Evolutionary conservation across 2,888 invertebrate species (phyloP), one percentile per base, ranked within the genome.

Genomic region (Drepanosiphum platanoidis): DNA sequence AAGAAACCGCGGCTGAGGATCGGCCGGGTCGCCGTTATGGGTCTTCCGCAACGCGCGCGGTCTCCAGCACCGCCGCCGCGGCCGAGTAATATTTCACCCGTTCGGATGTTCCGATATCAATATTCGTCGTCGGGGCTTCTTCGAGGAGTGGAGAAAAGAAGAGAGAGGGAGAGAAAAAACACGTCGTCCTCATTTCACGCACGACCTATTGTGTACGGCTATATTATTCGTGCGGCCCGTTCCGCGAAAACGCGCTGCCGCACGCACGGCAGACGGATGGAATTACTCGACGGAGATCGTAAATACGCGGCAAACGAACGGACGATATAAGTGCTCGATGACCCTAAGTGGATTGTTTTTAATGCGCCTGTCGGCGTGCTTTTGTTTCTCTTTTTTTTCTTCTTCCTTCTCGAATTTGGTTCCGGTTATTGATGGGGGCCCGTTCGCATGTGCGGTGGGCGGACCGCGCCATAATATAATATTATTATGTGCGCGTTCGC

Each of bases 1-100:
- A 64, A 13, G 30, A 72, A 32, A 61, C 61, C 72, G n/a, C 64
- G 34, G 52, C 42, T n/a, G 64, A 3, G 71, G 39, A n/a, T n/a
- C n/a, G n/a, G n/a, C n/a, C 34, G 66, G 83, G 74, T 83, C 72
- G 81, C 32, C 72, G 81, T 83, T 83, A 66, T 83, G 66, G 83
- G 83, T 83, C 83, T 83, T 83, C 83, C 42, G 39, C 22, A n/a
- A n/a, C n/a, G 4, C 18, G 4, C 18, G 1, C 3, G 2, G 46
- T 11, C n/a, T n/a, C n/a, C n/a, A n/a, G 5, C 72, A 30, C 27
- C n/a, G n/a, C n/a, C 34, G 52, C 52, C 36, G 36, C 18, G n/a
- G 32, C 18, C 11, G 71, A 79, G 68, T 58, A 78, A n/a, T n/a
- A 22, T 80, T 80, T 70, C 68, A 52, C 52, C 68, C 30, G 77